These are phyloP conservation scores for Phalera bucephala DNA, from an alignment of 2,888 invertebrate genomes.

Conservation along the genomic window DNA sequence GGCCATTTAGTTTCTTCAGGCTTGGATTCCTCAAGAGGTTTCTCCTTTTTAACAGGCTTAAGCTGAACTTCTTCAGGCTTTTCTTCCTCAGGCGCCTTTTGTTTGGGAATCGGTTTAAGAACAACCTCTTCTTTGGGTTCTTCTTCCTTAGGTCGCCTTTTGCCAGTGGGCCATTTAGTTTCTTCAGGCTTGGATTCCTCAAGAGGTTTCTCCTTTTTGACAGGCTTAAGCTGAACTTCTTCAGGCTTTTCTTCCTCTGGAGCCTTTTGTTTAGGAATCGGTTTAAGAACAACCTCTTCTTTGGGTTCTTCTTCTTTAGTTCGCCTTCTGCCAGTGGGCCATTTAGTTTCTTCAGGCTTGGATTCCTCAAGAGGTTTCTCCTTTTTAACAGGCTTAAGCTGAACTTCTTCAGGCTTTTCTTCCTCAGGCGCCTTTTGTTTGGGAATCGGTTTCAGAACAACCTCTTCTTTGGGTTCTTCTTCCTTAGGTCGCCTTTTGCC, in stretches of 20 bases:
- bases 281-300: slow-evolving; percentile 68
- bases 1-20: slow-evolving; percentile 40
- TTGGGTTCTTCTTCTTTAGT: slow-evolving; percentile 56
- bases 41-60: slow-evolving; percentile 30
- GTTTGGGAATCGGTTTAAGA: slow-evolving; percentile 54
- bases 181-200: slow-evolving; percentile 43
- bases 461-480: slow-evolving; percentile 43
- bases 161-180: slow-evolving; percentile 40
- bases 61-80: slow-evolving; percentile 54
- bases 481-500: slow-evolving; percentile 42
- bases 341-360: slow-evolving; percentile 38
- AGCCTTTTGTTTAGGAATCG: slow-evolving; percentile 51
- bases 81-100: slow-evolving; percentile 50
- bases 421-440: slow-evolving; percentile 42
- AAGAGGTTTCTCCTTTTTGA: slow-evolving; percentile 39
- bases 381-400: slow-evolving; percentile 43
- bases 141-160: slow-evolving; percentile 39
- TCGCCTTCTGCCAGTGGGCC: slow-evolving; percentile 47
- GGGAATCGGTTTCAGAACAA: slow-evolving; percentile 57
- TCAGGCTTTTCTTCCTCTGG: slow-evolving; percentile 45
- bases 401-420: slow-evolving; percentile 62
- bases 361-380: slow-evolving; percentile 37
- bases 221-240: slow-evolving; percentile 36
- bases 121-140: slow-evolving; percentile 47
- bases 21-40: slow-evolving; percentile 32